These are phyloP conservation scores for Chromoteleia sp. DNA, from an alignment of 2,888 invertebrate species.

Conservation along the genomic window DNA sequence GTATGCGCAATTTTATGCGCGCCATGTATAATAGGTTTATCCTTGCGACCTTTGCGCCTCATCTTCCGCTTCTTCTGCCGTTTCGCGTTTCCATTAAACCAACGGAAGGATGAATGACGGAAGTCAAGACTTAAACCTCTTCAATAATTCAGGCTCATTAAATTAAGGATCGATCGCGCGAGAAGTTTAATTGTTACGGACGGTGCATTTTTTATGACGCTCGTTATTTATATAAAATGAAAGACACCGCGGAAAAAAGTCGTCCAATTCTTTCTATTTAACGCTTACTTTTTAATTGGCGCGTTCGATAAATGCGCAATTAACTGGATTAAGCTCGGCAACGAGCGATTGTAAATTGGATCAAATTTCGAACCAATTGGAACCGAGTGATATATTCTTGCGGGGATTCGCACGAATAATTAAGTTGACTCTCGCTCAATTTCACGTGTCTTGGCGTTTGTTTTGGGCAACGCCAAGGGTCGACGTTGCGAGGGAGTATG, in stretches of 20 bases:
- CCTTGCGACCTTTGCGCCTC: constrained; percentile 61
- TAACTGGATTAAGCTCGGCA: too few relatives aligned
- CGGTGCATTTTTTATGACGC: constrained; percentile 40
- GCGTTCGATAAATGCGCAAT: constrained; percentile 19
- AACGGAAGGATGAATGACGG: constrained; percentile 59
- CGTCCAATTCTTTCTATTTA: too few relatives aligned
- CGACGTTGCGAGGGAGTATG: too few relatives aligned
- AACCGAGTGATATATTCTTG: too few relatives aligned
- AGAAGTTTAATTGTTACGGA: constrained; percentile 44
- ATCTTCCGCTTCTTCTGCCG: constrained; percentile 54
- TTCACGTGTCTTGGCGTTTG: too few relatives aligned
- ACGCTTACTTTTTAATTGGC: too few relatives aligned
- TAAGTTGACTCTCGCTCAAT: too few relatives aligned
- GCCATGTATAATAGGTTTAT: constrained; percentile 58
- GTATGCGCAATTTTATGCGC: constrained; percentile 61
- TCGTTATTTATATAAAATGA: constrained; percentile 21
- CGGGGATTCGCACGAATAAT: too few relatives aligned
- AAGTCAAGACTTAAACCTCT: constrained; percentile 26
- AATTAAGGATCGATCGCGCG: constrained; percentile 47
- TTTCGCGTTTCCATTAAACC: constrained; percentile 45
- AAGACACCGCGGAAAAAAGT: background rate
- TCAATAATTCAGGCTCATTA: constrained; percentile 60
- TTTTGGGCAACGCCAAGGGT: too few relatives aligned
- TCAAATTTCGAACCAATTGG: too few relatives aligned
- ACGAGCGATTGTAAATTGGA: too few relatives aligned